These are phyloP conservation scores for Palythoa grandis DNA, from an alignment of 92 coral and sea anemone genomes.

Conservation along the genomic window DNA sequence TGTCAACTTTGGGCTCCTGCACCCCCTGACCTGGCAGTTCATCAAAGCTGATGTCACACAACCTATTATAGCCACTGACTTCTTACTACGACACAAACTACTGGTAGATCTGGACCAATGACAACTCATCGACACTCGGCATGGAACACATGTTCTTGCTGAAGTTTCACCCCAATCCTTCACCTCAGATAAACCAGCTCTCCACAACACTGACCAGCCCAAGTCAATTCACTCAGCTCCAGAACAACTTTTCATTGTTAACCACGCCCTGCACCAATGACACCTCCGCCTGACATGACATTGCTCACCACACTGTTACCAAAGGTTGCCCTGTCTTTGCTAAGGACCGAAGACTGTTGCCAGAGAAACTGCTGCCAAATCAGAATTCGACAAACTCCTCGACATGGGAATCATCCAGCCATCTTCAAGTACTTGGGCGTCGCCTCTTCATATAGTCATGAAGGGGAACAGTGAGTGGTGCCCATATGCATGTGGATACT, in stretches of 20 bases:
- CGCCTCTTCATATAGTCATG: slow-evolving; percentile 54
- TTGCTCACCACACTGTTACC: slow-evolving; percentile 25
- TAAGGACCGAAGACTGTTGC: slow-evolving; percentile 11
- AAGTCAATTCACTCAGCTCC: slow-evolving; percentile 1
- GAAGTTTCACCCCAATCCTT: slow-evolving; percentile 37
- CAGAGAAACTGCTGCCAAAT: slow-evolving; percentile 53
- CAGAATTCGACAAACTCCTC: slow-evolving; percentile 51
- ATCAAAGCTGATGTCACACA: slow-evolving; percentile 15
- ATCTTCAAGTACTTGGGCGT: slow-evolving; percentile 65
- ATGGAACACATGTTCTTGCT: slow-evolving; percentile 37
- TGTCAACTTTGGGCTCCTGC: slow-evolving; percentile 57
- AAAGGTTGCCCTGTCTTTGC: slow-evolving; percentile 43
- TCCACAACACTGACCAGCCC: not conserved
- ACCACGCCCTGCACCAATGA: slow-evolving; percentile 39
- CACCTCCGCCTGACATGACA: slow-evolving; percentile 15
- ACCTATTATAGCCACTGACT: slow-evolving; percentile 51
- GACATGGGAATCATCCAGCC: slow-evolving; percentile 43
- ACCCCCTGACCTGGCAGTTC: slow-evolving; percentile 59
- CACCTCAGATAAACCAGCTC: slow-evolving; percentile 25
- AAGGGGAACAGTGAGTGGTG: slow-evolving; percentile 59
- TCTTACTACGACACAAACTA: slow-evolving; percentile 54
- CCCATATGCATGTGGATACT: slow-evolving; percentile 59
- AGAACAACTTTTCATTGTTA: slow-evolving; percentile 32
- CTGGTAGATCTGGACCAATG: slow-evolving; percentile 48
- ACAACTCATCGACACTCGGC: slow-evolving; percentile 44